Conservation (phyloP, 2,888 invertebrate species). For the Lasioglossum marginatum region DNA sequence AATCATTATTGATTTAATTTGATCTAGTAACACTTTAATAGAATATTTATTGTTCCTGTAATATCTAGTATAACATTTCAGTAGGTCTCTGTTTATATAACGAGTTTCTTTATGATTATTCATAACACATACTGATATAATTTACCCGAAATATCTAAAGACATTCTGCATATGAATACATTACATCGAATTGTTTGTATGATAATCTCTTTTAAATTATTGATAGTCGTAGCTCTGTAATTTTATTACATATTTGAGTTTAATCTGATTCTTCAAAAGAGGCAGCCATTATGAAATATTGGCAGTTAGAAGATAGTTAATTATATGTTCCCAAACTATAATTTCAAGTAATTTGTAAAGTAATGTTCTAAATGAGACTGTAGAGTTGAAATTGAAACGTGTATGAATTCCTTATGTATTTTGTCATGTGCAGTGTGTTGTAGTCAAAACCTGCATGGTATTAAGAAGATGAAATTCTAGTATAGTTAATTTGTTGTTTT, state of each 20-base stretch:
- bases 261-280: not conserved
- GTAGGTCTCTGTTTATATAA: not conserved
- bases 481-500: not conserved
- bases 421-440: slow-evolving; percentile 9
- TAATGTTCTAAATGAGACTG: not conserved
- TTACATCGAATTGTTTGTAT: not conserved
- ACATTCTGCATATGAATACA: not conserved
- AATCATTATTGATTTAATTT: not conserved
- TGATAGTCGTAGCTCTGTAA: not conserved
- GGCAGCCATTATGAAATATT: not conserved
- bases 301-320: not conserved
- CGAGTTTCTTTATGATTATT: not conserved
- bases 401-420: not conserved
- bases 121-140: not conserved
- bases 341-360: not conserved
- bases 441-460: slow-evolving; percentile 5
- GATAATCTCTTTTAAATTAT: slow-evolving; percentile 1
- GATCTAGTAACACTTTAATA: not conserved
- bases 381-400: not conserved
- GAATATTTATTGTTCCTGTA: not conserved
- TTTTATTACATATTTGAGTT: not conserved
- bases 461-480: not conserved
- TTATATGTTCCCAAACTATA: not conserved
- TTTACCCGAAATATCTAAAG: not conserved
- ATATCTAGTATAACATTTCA: not conserved